A percentile compares a stretch with the other conserved stretches of the same genome.
phyloP scores from a whole-genome alignment of 2,113 vertebrate species.

The Ginglymostoma cirratum region DNA sequence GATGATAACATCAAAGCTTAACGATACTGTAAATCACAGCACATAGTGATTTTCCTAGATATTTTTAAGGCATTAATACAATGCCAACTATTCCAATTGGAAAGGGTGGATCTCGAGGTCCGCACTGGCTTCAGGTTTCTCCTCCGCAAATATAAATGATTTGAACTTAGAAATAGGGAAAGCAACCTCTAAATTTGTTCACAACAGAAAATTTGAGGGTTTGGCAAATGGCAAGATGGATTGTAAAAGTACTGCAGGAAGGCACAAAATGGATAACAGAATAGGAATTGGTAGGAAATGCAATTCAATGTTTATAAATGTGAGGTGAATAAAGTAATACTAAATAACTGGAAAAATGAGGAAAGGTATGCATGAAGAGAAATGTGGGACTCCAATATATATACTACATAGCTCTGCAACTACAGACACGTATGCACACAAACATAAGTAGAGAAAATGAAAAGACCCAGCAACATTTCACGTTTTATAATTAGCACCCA shows the following conservation, averaged over 20 bases:
- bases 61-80: not conserved
- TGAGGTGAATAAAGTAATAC: not conserved
- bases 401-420: not conserved
- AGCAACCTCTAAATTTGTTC: not conserved
- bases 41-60: not conserved
- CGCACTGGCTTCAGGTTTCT: not conserved
- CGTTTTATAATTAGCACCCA: not conserved
- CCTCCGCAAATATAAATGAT: too few species aligned
- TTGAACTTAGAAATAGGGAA: not conserved
- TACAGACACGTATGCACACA: too few species aligned
- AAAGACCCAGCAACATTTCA: not conserved
- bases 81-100: not conserved
- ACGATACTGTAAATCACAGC: not conserved
- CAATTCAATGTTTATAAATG: not conserved
- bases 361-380: not conserved
- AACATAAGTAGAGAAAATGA: not conserved
- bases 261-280: too few species aligned
- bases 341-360: not conserved
- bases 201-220: too few species aligned
- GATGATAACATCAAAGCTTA: not conserved
- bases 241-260: too few species aligned
- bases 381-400: not conserved
- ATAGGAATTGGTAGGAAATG: not conserved
- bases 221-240: too few species aligned
- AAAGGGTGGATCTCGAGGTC: not conserved